phyloP scores from a whole-genome alignment of 2,113 vertebrate genomes.

The Pyrgilauda ruficollis region DNA sequence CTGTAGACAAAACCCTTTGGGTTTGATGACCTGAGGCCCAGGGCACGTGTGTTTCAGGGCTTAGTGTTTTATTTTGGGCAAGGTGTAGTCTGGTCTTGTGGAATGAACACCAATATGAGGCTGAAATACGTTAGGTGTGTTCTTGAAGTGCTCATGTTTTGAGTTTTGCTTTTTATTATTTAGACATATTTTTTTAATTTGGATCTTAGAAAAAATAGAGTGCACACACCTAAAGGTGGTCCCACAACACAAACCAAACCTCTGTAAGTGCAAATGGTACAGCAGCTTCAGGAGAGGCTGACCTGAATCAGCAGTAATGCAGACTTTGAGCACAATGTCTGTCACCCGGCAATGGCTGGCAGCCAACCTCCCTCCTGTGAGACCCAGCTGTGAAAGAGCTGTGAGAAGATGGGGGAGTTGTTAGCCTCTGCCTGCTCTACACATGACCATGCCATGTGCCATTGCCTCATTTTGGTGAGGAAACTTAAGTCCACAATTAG shows the following conservation, averaged over 20 bases:
- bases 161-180: background rate
- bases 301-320: background rate
- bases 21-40: background rate
- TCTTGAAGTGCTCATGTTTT: background rate
- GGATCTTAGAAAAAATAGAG: background rate
- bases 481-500: background rate
- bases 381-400: background rate
- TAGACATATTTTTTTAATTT: background rate
- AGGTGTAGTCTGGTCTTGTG: background rate
- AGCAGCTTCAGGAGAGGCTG: background rate
- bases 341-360: background rate
- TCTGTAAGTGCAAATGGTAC: rapidly evolving
- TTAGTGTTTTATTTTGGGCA: background rate
- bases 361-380: background rate
- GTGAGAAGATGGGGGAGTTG: background rate
- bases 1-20: background rate
- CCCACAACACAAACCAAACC: background rate
- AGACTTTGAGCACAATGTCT: background rate
- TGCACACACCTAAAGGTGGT: background rate
- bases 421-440: background rate
- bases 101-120: background rate
- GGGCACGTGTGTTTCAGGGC: background rate
- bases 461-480: background rate
- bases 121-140: background rate
- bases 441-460: rapidly evolving